Base-by-base conservation (phyloP, 2,113 vertebrate species). In the Crocuta crocuta region DNA sequence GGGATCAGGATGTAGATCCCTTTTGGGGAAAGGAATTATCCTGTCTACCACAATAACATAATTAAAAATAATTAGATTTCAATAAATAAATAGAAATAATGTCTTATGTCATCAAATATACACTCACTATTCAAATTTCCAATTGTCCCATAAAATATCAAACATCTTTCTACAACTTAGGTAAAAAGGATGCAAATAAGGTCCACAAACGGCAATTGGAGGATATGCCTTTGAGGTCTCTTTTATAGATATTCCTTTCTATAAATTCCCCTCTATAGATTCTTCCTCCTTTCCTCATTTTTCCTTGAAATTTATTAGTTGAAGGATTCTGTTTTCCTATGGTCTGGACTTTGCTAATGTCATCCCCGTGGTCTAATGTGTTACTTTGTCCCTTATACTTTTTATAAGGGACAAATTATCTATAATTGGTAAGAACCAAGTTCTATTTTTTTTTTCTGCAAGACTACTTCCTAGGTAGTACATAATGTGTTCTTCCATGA, bases 61-160 rank as follows among this genome's bases (percentile, higher is more conserved):
- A 90, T 17, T 61, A 45, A 84, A 82, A 78, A 78, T 76, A 48
- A 76, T 16, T 76, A 17, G 7, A 31, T 78, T 78, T 78, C 74
- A 78, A 28, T 55, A 80, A 39, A 43, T 50, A 94, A 91, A 65
- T 86, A 66, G 58, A 94, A 73, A 96, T 26, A 31, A 85, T 65
- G 79, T 80, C 24, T 70, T 83, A 89, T 78, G 50, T 89, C 68
- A 83, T 93, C 79, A 93, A 93, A 96, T 93, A 79, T 21, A 28
- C 50, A 79, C 53, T 76, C 50, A 45, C 39, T 63, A 48, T 90
- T 93, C 86, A 85, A 63, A 94, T 71, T 80, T 73, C 43, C n/a
- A 81, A 4, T 66, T 80, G 31, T 65, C n/a, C 23, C n/a, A 86
- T 79, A 81, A 93, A 92, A 71, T n/a, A 79, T 53, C 28, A 94